A percentile compares a stretch with the other conserved stretches of the same genome.
phyloP scores from a whole-genome alignment of 2,888 invertebrate genomes.

The Bursaphelenchus okinawaensis region DNA sequence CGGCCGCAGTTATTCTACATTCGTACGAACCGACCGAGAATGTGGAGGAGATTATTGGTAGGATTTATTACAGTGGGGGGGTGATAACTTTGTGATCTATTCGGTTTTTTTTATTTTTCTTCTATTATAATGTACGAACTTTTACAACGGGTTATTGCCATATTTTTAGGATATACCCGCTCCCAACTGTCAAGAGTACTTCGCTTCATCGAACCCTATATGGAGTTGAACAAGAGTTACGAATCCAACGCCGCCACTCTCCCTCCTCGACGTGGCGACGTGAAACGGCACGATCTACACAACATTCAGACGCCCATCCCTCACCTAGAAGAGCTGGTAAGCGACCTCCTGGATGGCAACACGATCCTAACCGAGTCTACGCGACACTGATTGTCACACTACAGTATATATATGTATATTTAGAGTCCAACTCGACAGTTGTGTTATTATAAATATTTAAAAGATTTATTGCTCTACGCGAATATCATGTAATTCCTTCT shows the following conservation, averaged over 20 bases:
- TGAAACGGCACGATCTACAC: constrained; percentile 24
- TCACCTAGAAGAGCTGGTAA: not conserved
- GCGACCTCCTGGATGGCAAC: too few species aligned
- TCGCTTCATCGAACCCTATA: constrained; percentile 39
- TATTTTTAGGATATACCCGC: constrained; percentile 17
- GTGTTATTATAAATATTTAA: not conserved
- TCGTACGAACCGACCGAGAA: constrained; percentile 38
- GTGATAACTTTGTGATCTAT: not conserved
- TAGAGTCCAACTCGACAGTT: not conserved
- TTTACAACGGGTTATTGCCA: too few species aligned
- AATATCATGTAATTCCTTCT: not conserved
- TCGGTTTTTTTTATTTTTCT: too few species aligned
- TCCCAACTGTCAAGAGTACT: constrained; percentile 24
- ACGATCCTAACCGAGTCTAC: too few species aligned
- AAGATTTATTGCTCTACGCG: not conserved
- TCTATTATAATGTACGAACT: too few species aligned
- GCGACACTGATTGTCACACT: too few species aligned
- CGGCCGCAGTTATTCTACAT: constrained; percentile 70
- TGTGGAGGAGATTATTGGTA: constrained; percentile 46
- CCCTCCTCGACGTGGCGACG: constrained; percentile 18
- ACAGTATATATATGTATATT: too few species aligned
- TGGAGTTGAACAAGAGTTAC: constrained; percentile 21
- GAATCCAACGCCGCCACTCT: constrained; percentile 7
- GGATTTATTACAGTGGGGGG: not conserved
- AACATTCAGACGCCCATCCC: constrained; percentile 26